A percentile compares a stretch with the other conserved stretches of the same genome.
Conservation (phyloP, 2,113 vertebrate species). For the Misgurnus anguillicaudatus region DNA sequence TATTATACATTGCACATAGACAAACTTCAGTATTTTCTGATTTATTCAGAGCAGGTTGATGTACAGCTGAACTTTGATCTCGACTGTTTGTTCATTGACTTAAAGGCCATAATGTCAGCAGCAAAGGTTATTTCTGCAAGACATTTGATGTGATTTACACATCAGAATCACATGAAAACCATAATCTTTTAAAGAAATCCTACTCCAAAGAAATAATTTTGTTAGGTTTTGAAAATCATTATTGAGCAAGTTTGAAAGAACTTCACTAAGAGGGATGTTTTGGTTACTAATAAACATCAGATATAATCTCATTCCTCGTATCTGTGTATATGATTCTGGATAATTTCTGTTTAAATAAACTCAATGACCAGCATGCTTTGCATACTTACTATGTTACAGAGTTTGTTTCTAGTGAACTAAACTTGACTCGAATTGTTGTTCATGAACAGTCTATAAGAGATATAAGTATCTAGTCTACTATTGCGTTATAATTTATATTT, state of each 20-base stretch:
- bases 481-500: too few relatives aligned
- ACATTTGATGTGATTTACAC: not conserved
- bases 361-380: not conserved
- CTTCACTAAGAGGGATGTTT: not conserved
- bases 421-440: too few relatives aligned
- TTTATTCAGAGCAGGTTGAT: not conserved
- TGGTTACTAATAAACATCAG: slow-evolving; percentile 22
- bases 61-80: not conserved
- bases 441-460: too few relatives aligned
- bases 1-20: not conserved
- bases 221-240: too few relatives aligned
- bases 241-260: not conserved
- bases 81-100: not conserved
- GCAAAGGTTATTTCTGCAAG: not conserved
- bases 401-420: too few relatives aligned
- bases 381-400: not conserved
- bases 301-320: slow-evolving; percentile 27
- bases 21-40: too few relatives aligned
- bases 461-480: too few relatives aligned
- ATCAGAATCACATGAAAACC: not conserved
- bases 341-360: not conserved
- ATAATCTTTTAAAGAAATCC: not conserved
- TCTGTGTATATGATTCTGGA: slow-evolving; percentile 32
- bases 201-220: not conserved
- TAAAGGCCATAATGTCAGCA: not conserved